Evolutionary conservation across 2,888 invertebrate species (phyloP).

Genomic region (Patella ulyssiponensis): DNA sequence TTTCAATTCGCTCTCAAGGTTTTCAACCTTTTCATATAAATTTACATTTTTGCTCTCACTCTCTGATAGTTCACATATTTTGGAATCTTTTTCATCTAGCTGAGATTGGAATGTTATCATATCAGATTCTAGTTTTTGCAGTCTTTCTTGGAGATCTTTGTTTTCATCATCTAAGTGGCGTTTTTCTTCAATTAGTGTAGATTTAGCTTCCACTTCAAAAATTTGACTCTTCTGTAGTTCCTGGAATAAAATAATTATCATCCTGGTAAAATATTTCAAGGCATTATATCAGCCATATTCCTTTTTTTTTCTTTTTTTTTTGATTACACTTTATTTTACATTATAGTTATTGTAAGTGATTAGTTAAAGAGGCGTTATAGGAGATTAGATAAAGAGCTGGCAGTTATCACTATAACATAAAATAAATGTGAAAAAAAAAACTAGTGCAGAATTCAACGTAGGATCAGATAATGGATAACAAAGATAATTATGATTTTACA

Average conservation of each 20-base stretch:
- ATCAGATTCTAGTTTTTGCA: conserved; percentile 8
- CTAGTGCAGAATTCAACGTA: too few species aligned
- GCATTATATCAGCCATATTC: too few species aligned
- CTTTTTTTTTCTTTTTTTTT: too few species aligned
- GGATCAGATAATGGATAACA: too few species aligned
- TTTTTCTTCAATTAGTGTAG: conserved; percentile 15
- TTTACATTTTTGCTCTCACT: conserved; percentile 4
- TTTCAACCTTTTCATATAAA: conserved; percentile 17
- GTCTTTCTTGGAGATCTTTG: not conserved
- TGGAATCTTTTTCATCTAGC: not conserved
- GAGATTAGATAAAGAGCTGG: too few species aligned
- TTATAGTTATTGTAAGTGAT: too few species aligned
- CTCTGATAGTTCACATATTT: conserved; percentile 16
- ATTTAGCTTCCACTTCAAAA: conserved; percentile 9
- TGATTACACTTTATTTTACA: too few species aligned
- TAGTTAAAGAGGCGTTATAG: too few species aligned
- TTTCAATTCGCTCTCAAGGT: not conserved
- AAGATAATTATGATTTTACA: too few species aligned
- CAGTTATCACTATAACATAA: too few species aligned
- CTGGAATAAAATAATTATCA: not conserved
- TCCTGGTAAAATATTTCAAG: too few species aligned
- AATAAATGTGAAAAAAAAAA: too few species aligned
- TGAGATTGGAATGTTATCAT: not conserved
- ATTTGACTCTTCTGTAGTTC: conserved; percentile 8
- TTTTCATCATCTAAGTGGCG: conserved; percentile 1